Percentiles rank a stretch among this genome's conserved stretches.
These are phyloP conservation scores for Cacoxenus indagator DNA, from an alignment of 2,888 invertebrate species.

Conservation along the genomic window DNA sequence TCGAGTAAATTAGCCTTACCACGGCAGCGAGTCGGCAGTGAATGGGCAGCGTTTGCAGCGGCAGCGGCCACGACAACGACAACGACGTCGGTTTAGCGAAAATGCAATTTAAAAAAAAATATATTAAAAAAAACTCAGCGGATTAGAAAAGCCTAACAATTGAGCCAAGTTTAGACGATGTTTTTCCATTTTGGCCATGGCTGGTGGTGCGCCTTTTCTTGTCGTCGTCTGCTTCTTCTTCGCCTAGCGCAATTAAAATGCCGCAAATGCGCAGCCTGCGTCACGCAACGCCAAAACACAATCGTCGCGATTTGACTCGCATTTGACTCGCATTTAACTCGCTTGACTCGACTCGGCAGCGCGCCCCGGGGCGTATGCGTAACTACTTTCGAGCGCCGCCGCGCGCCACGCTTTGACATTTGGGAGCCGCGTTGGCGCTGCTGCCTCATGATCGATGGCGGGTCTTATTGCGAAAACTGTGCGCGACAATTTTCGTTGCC, in stretches of 20 bases:
- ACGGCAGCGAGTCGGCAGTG: too few relatives aligned
- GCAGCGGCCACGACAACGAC: neutral
- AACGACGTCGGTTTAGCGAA: neutral
- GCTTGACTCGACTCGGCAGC: too few relatives aligned
- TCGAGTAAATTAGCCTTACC: too few relatives aligned
- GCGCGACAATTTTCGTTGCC: constrained; percentile 53
- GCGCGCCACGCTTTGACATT: constrained; percentile 16
- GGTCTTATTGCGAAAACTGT: constrained; percentile 61
- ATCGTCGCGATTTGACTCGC: neutral
- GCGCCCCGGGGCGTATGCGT: constrained; percentile 57
- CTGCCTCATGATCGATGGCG: constrained; percentile 54
- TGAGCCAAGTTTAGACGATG: constrained; percentile 35
- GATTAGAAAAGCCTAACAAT: constrained; percentile 8
- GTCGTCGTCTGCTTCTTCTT: neutral
- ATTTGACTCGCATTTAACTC: neutral
- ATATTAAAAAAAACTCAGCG: neutral
- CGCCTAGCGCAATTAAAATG: constrained; percentile 25
- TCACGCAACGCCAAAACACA: constrained; percentile 2
- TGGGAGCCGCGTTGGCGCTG: constrained; percentile 10
- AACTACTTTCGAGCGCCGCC: constrained; percentile 29
- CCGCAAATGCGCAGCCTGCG: constrained; percentile 25
- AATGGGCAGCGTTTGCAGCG: too few relatives aligned
- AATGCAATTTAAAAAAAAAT: constrained; percentile 5
- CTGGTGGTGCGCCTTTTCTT: neutral
- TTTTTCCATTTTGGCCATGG: constrained; percentile 11